Evolutionary conservation across 2,797 vertebrate species (phyloP).

Genomic region (Sebastes hopkinsi): DNA sequence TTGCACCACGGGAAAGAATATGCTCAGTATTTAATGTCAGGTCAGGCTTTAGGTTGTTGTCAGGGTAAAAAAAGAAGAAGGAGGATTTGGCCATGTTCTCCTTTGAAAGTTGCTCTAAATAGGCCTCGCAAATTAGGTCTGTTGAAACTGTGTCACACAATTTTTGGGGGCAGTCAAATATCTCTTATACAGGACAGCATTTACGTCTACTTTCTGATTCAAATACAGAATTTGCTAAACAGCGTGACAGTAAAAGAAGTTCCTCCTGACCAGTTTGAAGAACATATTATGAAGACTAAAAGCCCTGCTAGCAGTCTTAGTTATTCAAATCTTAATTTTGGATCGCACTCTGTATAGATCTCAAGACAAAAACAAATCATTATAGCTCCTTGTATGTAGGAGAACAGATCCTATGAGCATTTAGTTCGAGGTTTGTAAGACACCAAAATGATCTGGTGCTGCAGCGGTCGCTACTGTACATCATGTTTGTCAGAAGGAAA

Average conservation of each 20-base stretch:
- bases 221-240: neutral
- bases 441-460: conserved; percentile 36
- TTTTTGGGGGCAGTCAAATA: neutral
- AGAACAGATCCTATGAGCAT: neutral
- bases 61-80: neutral
- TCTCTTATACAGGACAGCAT: neutral
- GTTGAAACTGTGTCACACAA: conserved; percentile 28
- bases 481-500: neutral
- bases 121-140: neutral
- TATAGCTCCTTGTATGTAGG: neutral
- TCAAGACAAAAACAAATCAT: neutral
- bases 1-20: neutral
- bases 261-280: neutral
- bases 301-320: too few species aligned
- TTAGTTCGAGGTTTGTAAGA: conserved; percentile 13
- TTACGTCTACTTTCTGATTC: neutral
- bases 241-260: too few species aligned
- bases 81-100: neutral
- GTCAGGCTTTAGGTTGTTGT: neutral
- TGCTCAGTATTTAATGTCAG: neutral
- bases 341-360: conserved; percentile 39
- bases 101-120: conserved; percentile 8
- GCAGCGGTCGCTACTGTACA: conserved; percentile 34
- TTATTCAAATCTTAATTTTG: neutral
- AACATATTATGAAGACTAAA: neutral